Conservation (phyloP, 92 coral and sea anemone species). For the Siderastrea siderea region DNA sequence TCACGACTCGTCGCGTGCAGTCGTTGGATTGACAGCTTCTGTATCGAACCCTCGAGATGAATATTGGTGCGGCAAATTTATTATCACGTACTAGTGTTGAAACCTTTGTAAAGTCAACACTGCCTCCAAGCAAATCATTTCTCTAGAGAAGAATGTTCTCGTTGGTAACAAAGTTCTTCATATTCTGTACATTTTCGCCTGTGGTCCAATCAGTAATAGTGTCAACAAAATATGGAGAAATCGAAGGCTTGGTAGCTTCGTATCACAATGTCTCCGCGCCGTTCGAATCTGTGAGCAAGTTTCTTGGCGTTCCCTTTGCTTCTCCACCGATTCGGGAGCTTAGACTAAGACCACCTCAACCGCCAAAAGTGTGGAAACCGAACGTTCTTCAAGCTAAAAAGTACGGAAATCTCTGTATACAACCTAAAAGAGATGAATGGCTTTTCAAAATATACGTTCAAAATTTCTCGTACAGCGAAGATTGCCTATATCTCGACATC, state of each 20-base stretch:
- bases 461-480: neutral
- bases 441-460: neutral
- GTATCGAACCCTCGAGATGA: no score
- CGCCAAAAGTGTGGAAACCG: conserved; percentile 55
- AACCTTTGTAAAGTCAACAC: no score
- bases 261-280: neutral
- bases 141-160: no score
- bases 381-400: neutral
- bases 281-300: conserved; percentile 33
- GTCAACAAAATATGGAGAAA: neutral
- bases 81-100: no score
- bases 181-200: neutral
- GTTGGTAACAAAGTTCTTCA: neutral
- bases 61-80: no score
- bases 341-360: conserved; percentile 18
- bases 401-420: conserved; percentile 63
- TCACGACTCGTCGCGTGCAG: no score
- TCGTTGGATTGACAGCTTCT: no score
- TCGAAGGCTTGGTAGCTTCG: neutral
- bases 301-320: conserved; percentile 70
- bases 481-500: neutral
- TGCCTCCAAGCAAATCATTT: no score
- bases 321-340: no score
- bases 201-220: neutral
- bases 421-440: neutral